Conservation (phyloP, 64 coral and sea anemone genomes). For the Porites lutea region DNA sequence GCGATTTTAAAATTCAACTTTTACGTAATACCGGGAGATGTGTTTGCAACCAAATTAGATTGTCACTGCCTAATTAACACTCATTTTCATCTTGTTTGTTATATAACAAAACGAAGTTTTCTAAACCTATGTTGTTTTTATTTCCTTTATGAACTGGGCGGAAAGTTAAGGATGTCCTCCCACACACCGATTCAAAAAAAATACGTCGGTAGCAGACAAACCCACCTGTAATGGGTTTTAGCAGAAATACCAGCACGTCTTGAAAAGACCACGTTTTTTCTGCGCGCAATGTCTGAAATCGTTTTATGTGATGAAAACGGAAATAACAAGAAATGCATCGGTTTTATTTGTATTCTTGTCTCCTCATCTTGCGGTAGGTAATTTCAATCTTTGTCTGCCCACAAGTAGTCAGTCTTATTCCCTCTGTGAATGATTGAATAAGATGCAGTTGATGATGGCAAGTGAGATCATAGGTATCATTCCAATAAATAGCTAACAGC, state of each 20-base stretch:
- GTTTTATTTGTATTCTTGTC: not conserved
- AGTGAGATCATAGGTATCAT: too few relatives aligned
- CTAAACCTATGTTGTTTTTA: not conserved
- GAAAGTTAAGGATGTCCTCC: not conserved
- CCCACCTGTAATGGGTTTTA: not conserved
- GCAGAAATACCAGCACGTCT: not conserved
- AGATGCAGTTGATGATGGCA: too few relatives aligned
- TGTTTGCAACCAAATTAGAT: conserved; percentile 28
- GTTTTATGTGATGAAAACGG: conserved; percentile 4
- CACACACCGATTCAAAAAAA: not conserved
- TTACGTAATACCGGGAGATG: conserved; percentile 5
- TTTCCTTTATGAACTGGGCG: not conserved
- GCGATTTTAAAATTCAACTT: not conserved
- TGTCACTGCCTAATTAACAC: conserved; percentile 50
- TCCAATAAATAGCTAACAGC: too few relatives aligned
- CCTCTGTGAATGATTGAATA: too few relatives aligned
- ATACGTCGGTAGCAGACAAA: not conserved
- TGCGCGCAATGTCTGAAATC: not conserved
- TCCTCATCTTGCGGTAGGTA: not conserved
- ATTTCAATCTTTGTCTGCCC: conserved; percentile 11
- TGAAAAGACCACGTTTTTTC: not conserved
- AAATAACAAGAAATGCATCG: not conserved
- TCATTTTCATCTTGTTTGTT: not conserved
- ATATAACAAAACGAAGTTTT: not conserved
- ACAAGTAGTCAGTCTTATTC: not conserved